Evolutionary conservation across 2,113 vertebrate species (phyloP).

Genomic region (Neomonachus schauinslandi): DNA sequence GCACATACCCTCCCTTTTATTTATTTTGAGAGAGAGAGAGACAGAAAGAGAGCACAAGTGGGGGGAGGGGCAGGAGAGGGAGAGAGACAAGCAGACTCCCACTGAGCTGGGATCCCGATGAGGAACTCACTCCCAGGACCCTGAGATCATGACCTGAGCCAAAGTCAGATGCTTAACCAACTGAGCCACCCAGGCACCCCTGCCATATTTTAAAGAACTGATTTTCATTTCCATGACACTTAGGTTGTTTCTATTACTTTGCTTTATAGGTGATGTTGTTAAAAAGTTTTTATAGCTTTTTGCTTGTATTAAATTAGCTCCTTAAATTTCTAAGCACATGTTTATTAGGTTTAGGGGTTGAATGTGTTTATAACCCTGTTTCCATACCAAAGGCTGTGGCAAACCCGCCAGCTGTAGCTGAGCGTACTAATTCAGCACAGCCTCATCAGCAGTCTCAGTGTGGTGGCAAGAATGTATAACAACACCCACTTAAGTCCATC

Average conservation of each 20-base stretch:
- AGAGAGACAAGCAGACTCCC: not conserved
- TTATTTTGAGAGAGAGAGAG: not conserved
- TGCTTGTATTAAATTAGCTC: not conserved
- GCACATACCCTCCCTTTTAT: no score
- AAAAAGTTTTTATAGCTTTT: not conserved
- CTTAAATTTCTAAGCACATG: not conserved
- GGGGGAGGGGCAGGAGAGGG: not conserved
- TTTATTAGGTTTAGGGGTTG: not conserved
- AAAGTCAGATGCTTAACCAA: not conserved
- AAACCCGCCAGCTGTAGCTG: not conserved
- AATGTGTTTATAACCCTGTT: not conserved
- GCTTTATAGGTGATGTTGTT: not conserved
- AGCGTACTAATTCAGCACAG: not conserved
- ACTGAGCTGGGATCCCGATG: not conserved
- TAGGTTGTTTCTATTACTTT: not conserved
- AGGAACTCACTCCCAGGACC: not conserved
- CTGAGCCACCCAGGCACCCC: not conserved
- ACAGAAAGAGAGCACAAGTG: not conserved
- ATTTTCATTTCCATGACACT: not conserved
- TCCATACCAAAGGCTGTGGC: not conserved
- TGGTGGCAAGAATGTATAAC: not conserved
- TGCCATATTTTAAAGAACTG: not conserved
- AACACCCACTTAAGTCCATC: rapidly evolving
- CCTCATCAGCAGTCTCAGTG: not conserved
- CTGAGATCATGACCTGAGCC: not conserved